Conservation (phyloP, 2,113 vertebrate genomes). For the Numenius arquata region DNA sequence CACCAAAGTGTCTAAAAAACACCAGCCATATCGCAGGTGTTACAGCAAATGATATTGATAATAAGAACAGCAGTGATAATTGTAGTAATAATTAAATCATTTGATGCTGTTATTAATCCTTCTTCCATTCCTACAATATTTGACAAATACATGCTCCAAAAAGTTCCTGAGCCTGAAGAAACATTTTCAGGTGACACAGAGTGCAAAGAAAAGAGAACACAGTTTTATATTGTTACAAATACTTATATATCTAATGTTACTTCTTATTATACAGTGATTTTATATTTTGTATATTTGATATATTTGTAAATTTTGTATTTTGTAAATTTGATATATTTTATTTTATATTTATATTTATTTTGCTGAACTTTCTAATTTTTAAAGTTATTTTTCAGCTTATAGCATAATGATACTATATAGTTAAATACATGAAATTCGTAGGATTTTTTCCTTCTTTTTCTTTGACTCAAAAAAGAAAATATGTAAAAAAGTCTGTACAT, state of each 20-base stretch:
- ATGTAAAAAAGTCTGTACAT: background rate
- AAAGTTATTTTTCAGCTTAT: background rate
- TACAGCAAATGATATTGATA: background rate
- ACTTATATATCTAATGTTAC: background rate
- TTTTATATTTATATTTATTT: no score
- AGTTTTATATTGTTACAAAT: background rate
- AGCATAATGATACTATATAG: background rate
- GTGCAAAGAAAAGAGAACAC: background rate
- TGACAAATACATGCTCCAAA: background rate
- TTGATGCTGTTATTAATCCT: background rate
- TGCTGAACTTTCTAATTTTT: background rate
- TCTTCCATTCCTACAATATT: background rate
- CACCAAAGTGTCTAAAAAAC: background rate
- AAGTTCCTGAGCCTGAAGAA: background rate
- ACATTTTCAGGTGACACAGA: background rate
- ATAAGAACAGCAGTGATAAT: background rate
- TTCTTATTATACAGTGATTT: background rate
- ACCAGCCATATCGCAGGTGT: background rate
- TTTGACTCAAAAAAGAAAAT: background rate
- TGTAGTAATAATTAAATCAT: background rate
- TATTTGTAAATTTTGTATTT: no score
- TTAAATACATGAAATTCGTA: background rate
- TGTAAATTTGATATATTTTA: no score
- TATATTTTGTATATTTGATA: no score
- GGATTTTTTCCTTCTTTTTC: background rate